Percentiles rank a stretch among this genome's conserved stretches.
Evolutionary conservation across 1,140 invertebrate genomes (phyloP).

Genomic region (Papilio xuthus): DNA sequence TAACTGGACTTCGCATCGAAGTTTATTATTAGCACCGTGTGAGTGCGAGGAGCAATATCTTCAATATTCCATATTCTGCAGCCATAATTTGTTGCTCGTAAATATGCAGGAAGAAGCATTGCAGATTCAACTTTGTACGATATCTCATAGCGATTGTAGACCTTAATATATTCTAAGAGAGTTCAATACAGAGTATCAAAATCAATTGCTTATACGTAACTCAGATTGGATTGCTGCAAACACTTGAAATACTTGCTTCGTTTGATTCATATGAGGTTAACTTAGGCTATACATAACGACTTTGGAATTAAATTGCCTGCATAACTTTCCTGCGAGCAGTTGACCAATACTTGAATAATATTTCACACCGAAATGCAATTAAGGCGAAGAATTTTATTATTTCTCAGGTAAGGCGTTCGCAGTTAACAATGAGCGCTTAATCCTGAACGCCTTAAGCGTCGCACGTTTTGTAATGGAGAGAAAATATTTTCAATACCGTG

Average conservation of each 20-base stretch:
- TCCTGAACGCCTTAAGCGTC: conserved; percentile 62
- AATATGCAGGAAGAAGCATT: conserved; percentile 35
- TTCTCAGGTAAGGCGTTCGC: conserved; percentile 54
- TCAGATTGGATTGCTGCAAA: conserved; percentile 29
- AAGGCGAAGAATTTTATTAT: conserved; percentile 33
- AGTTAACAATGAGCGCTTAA: conserved; percentile 65
- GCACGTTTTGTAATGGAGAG: conserved; percentile 40
- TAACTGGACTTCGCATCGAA: conserved; percentile 18
- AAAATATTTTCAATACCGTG: conserved; percentile 42
- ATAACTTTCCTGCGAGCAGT: conserved; percentile 1
- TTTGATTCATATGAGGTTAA: conserved; percentile 36
- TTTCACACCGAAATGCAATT: conserved; percentile 37
- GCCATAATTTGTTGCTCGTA: conserved; percentile 34
- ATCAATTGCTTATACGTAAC: background rate
- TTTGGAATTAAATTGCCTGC: conserved; percentile 32
- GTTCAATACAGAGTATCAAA: conserved; percentile 6
- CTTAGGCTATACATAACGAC: conserved; percentile 7
- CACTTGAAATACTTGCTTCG: conserved; percentile 33
- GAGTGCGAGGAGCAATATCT: conserved; percentile 35
- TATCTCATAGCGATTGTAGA: background rate
- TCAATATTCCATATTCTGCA: conserved; percentile 32
- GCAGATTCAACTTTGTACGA: conserved; percentile 16
- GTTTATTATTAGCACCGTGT: conserved; percentile 29
- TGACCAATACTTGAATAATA: conserved; percentile 30
- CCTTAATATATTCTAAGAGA: background rate